Evolutionary conservation across 2,113 vertebrate genomes (phyloP).

Genomic region (Aramus guarauna): DNA sequence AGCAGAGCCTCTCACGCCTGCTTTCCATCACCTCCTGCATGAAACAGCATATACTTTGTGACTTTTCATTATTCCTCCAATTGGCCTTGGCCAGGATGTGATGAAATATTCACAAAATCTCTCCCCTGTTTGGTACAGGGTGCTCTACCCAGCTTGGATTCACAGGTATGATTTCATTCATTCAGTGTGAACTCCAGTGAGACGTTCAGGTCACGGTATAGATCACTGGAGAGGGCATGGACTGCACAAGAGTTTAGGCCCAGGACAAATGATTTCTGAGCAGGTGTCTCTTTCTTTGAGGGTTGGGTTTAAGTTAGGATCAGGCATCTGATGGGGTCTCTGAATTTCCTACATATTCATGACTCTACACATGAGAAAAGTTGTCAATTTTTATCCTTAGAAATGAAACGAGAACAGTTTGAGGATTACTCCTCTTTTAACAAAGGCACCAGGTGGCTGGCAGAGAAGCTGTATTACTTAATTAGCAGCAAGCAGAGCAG

Average conservation of each 20-base stretch:
- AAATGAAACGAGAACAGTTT: not conserved
- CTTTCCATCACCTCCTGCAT: not conserved
- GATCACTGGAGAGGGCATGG: fast-evolving
- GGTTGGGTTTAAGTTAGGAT: not conserved
- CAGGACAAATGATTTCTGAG: not conserved
- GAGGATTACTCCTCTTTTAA: not conserved
- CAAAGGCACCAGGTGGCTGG: conserved; percentile 52
- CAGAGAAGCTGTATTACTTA: not conserved
- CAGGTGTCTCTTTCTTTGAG: not conserved
- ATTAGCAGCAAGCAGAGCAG: conserved; percentile 50
- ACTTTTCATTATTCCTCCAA: not conserved
- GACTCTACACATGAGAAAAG: not conserved
- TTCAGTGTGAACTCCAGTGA: not conserved
- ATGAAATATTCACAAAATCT: not conserved
- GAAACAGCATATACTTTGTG: fast-evolving
- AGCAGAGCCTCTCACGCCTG: not conserved
- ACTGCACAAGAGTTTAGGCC: too few relatives aligned
- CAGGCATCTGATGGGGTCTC: not conserved
- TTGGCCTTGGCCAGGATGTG: not conserved
- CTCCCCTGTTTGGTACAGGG: fast-evolving
- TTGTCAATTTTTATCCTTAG: not conserved
- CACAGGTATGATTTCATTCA: not conserved
- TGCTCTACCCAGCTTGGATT: not conserved
- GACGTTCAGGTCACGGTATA: not conserved
- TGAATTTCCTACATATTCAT: conserved; percentile 13